A percentile compares a stretch with the other conserved stretches of the same genome.
phyloP scores from a whole-genome alignment of 1,140 invertebrate genomes.

The Trichogramma pretiosum region DNA sequence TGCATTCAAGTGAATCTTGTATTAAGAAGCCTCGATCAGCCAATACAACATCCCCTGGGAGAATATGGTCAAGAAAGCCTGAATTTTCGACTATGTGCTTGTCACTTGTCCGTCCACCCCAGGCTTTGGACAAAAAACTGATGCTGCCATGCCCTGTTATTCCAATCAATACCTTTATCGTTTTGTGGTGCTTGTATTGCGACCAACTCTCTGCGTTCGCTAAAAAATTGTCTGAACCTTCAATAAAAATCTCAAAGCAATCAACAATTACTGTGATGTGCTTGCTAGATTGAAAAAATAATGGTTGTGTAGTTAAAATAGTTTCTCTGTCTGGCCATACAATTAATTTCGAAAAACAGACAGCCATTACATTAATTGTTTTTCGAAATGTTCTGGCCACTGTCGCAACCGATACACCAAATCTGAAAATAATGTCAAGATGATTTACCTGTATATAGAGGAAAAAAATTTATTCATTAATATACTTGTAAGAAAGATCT shows the following conservation, averaged over 20 bases:
- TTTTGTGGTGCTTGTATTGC: slow-evolving; percentile 19
- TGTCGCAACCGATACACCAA: neutral
- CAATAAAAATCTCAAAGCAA: slow-evolving; percentile 21
- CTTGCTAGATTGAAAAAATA: slow-evolving; percentile 2
- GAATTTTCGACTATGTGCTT: slow-evolving; percentile 21
- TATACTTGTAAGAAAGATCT: slow-evolving; percentile 5
- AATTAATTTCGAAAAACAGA: neutral
- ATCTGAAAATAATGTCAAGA: slow-evolving; percentile 1
- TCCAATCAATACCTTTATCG: slow-evolving; percentile 25
- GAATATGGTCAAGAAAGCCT: slow-evolving; percentile 22
- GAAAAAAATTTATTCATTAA: neutral
- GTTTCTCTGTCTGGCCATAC: slow-evolving; percentile 5
- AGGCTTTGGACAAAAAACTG: slow-evolving; percentile 23
- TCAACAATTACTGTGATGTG: slow-evolving; percentile 19
- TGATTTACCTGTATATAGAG: no score
- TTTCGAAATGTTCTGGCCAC: neutral
- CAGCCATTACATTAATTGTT: slow-evolving; percentile 4
- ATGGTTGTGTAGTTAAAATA: slow-evolving; percentile 1
- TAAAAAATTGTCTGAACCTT: slow-evolving; percentile 10
- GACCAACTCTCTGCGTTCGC: slow-evolving; percentile 15
- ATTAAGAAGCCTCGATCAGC: slow-evolving; percentile 24
- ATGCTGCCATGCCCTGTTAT: slow-evolving; percentile 26
- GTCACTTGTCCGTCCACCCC: slow-evolving; percentile 25
- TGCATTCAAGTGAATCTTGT: neutral
- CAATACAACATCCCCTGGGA: slow-evolving; percentile 20